Evolutionary conservation across 2,888 invertebrate genomes (phyloP).

Genomic region (Cyclophora punctaria): DNA sequence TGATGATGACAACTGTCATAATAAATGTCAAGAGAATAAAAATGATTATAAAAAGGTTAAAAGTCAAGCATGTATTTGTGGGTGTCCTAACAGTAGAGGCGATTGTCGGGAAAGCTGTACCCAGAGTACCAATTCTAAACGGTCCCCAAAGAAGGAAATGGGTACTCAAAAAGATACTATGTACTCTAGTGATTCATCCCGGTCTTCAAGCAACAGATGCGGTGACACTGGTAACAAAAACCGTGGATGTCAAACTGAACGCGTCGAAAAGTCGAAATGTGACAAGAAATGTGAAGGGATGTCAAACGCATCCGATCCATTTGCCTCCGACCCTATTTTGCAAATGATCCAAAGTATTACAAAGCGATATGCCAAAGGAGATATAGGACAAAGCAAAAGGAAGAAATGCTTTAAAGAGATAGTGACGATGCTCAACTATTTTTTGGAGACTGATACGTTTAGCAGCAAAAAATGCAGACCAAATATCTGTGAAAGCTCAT

Average conservation of each 20-base stretch:
- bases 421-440: conserved; percentile 52
- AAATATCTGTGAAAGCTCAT: conserved; percentile 8
- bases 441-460: conserved; percentile 59
- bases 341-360: conserved; percentile 59
- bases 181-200: too few species aligned
- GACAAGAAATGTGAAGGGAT: background rate
- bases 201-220: background rate
- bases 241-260: background rate
- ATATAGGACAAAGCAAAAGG: conserved; percentile 42
- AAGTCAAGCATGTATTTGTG: too few species aligned
- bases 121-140: background rate
- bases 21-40: too few species aligned
- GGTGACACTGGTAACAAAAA: background rate
- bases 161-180: conserved; percentile 22
- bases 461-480: conserved; percentile 25
- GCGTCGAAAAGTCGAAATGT: background rate
- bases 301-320: background rate
- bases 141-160: conserved; percentile 5
- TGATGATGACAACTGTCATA: too few species aligned
- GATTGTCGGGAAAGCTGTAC: background rate
- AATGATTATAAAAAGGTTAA: too few species aligned
- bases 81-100: too few species aligned
- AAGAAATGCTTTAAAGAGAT: conserved; percentile 65
- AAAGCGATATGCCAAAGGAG: conserved; percentile 56
- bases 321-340: conserved; percentile 39